Percentiles rank a stretch among this genome's conserved stretches.
These are phyloP conservation scores for Suncus etruscus DNA, from an alignment of 2,113 vertebrate genomes.

Conservation along the genomic window DNA sequence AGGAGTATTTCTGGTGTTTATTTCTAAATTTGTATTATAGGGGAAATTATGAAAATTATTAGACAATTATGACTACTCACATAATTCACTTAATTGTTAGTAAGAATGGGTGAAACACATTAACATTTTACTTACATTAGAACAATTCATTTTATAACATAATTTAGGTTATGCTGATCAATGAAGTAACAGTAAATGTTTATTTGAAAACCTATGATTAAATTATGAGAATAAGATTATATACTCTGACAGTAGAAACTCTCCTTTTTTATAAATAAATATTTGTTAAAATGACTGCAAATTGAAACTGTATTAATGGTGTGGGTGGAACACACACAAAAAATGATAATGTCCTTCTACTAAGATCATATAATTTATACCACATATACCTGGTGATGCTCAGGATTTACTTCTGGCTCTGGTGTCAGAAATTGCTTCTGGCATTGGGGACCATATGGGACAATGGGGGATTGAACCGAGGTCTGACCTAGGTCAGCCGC, in stretches of 20 bases:
- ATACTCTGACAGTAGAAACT: background rate
- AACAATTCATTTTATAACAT: background rate
- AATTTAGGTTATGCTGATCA: background rate
- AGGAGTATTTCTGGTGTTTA: conserved; percentile 10
- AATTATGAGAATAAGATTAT: background rate
- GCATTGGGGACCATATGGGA: no score
- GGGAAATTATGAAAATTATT: background rate
- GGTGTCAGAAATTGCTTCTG: no score
- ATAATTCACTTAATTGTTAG: background rate
- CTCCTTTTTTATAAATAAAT: background rate
- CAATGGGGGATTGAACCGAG: no score
- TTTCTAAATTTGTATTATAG: conserved; percentile 30
- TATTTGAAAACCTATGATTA: background rate
- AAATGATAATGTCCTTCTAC: background rate
- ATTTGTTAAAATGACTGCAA: background rate
- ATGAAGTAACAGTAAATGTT: background rate
- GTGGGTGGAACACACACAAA: background rate
- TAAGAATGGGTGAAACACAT: background rate
- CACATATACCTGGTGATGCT: background rate
- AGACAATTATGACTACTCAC: background rate
- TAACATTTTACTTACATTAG: background rate
- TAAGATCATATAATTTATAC: background rate
- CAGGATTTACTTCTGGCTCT: no score
- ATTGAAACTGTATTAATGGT: background rate
- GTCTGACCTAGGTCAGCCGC: no score